Percentiles rank a stretch among this genome's conserved stretches.
Evolutionary conservation across 2,113 vertebrate genomes (phyloP).

Genomic region (Monarcha castaneiventris): DNA sequence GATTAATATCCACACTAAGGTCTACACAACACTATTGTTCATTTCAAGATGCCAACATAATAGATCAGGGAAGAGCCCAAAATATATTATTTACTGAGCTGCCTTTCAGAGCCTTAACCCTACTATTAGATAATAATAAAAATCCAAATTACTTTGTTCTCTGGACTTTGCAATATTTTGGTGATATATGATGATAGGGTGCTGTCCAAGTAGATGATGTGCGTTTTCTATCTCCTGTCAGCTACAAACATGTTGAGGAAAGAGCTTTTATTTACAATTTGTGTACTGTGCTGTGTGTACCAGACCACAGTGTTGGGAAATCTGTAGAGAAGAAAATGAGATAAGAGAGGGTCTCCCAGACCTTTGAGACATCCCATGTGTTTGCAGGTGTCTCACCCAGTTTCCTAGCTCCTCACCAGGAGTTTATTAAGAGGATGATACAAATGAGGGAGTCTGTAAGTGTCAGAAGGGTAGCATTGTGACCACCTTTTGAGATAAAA

Average conservation of each 20-base stretch:
- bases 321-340: neutral
- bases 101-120: neutral
- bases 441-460: neutral
- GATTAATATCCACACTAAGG: neutral
- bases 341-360: neutral
- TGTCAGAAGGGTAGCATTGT: neutral
- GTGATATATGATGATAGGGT: neutral
- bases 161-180: neutral
- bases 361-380: neutral
- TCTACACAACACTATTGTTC: neutral
- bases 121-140: neutral
- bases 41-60: neutral
- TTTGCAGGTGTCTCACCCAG: neutral
- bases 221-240: neutral
- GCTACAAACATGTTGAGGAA: neutral
- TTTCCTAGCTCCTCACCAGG: neutral
- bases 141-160: neutral
- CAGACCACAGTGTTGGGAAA: neutral
- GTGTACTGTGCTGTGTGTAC: neutral
- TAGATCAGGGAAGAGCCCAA: neutral
- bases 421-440: neutral
- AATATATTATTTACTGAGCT: neutral
- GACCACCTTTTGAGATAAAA: neutral
- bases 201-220: neutral
- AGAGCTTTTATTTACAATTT: neutral